Percentiles rank a stretch among this genome's conserved stretches.
phyloP scores from a whole-genome alignment of 2,113 vertebrate genomes.

The Agapornis roseicollis region DNA sequence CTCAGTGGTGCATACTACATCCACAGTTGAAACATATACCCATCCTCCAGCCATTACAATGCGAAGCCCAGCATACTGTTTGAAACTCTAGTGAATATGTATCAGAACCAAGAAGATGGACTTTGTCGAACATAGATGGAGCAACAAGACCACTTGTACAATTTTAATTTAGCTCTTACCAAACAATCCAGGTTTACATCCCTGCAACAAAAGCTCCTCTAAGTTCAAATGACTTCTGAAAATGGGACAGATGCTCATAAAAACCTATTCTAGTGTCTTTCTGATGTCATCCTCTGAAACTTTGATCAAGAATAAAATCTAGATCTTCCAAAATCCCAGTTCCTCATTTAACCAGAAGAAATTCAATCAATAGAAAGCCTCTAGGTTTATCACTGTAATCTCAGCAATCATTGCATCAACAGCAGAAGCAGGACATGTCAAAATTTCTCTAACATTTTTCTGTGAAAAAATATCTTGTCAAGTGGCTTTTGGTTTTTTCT shows the following conservation, averaged over 20 bases:
- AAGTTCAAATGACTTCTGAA: not conserved
- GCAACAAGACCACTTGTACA: not conserved
- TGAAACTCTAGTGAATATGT: not conserved
- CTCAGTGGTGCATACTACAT: not conserved
- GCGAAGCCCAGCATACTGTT: not conserved
- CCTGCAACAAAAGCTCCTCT: not conserved
- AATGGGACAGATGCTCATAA: not conserved
- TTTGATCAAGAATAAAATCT: not conserved
- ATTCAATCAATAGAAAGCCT: not conserved
- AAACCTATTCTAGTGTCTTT: not conserved
- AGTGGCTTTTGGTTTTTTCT: not conserved
- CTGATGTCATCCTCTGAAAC: not conserved
- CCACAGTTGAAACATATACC: not conserved
- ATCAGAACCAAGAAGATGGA: not conserved
- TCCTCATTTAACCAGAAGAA: not conserved
- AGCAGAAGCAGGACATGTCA: not conserved
- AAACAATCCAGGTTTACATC: not conserved
- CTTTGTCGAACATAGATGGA: not conserved
- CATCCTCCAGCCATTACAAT: not conserved
- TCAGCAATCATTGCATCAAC: not conserved
- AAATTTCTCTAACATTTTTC: not conserved
- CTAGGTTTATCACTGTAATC: not conserved
- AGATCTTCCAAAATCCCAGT: not conserved
- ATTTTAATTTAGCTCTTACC: not conserved
- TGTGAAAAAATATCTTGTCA: not conserved